phyloP scores from a whole-genome alignment of 2,888 invertebrate genomes.

The Tenthredo scrophulariae region DNA sequence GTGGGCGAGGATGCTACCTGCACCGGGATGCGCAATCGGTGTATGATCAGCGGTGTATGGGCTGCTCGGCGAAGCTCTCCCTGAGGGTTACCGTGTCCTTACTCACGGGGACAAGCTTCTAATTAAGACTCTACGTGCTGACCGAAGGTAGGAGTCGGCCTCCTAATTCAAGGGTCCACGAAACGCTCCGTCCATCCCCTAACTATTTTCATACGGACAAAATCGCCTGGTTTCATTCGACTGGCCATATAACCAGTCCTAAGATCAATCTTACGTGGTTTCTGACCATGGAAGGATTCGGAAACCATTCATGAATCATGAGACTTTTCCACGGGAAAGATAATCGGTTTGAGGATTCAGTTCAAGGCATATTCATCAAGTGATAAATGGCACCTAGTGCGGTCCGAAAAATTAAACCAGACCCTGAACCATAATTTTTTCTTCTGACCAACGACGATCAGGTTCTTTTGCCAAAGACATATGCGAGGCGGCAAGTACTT shows the following conservation, averaged over 20 bases:
- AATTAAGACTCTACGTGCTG: constrained; percentile 47
- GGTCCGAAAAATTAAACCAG: background rate
- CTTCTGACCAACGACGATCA: no score
- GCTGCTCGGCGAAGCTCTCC: constrained; percentile 13
- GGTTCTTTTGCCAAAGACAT: no score
- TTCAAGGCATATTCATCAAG: no score
- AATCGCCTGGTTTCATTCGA: background rate
- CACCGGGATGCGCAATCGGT: constrained; percentile 45
- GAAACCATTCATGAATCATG: no score
- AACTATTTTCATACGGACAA: background rate
- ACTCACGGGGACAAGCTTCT: constrained; percentile 43
- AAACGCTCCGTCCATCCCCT: background rate
- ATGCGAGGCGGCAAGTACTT: no score
- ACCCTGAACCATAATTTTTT: no score
- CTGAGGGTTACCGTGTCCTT: constrained; percentile 34
- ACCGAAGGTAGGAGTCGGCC: background rate
- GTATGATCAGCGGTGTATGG: constrained; percentile 37
- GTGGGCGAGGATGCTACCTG: constrained; percentile 45
- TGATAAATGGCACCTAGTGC: no score
- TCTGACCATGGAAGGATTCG: background rate
- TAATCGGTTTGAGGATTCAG: no score
- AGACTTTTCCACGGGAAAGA: no score
- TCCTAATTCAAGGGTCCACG: background rate
- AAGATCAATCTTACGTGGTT: background rate
- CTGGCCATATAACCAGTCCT: background rate